Evolutionary conservation across 2,797 vertebrate genomes (phyloP), one percentile per base, ranked within the genome.

Genomic region (Picus viridis): DNA sequence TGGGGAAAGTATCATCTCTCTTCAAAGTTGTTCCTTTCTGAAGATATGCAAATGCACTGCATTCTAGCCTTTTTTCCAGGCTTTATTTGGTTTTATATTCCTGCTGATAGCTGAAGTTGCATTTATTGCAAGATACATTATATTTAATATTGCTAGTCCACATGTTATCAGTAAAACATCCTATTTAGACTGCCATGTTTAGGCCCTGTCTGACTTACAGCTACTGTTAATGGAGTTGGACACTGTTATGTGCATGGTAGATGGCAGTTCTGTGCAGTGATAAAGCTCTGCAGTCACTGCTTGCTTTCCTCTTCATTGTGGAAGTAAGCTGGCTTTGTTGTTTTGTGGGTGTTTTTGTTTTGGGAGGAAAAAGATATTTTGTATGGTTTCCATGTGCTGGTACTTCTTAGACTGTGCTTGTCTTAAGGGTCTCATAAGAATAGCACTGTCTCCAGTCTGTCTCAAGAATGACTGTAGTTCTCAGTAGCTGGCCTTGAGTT

Each of bases 201-300:
- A 39, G 24, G 16, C 18, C 8, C 30, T 76, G 12, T 72, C 20
- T 86, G 13, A 70, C 39, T 67, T 54, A 10, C 30, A 54, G 63
- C 18, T 71, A 1, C n/a, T 71, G 5, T 32, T 75, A 69, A 12
- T 18, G 9, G 11, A 6, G 6, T 68, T 36, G 34, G 18, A 32
- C 29, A 8, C 12, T 69, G 1, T 12, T 71, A 23, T 6, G 1
- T 49, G 10, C 2, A 1, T 86, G 8, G 9, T 57, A 16, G 8
- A 5, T 58, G 14, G 7, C 39, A 69, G 22, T 51, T 87, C 41
- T 56, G 39, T 57, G 20, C 7, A 36, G 22, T 18, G 41, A 27
- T 49, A 73, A 71, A 18, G 16, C 7, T 70, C 26, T 57, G 43
- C 6, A 16, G 30, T 63, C 23, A 7, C 56, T 32, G 30, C n/a